Evolutionary conservation across 1,140 invertebrate genomes (phyloP).

Genomic region (Bombus sylvicola): DNA sequence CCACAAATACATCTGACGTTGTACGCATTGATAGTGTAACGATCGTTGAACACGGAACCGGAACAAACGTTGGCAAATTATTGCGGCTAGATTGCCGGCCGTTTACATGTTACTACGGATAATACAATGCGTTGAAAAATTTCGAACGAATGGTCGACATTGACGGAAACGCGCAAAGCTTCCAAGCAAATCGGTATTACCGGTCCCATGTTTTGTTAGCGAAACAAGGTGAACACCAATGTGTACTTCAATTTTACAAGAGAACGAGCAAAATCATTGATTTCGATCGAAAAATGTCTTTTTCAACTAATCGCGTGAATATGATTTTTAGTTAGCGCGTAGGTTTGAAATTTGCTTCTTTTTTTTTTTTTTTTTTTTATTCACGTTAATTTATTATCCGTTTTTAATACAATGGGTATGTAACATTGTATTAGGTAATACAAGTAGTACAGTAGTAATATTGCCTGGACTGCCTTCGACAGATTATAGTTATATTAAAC

Average conservation of each 20-base stretch:
- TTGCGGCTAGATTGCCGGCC: slow-evolving; percentile 11
- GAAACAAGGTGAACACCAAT: background rate
- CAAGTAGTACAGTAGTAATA: too few relatives aligned
- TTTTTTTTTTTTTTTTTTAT: too few relatives aligned
- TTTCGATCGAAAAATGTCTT: background rate
- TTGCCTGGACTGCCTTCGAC: too few relatives aligned
- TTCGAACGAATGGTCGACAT: slow-evolving; percentile 19
- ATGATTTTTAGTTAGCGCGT: too few relatives aligned
- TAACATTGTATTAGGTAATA: too few relatives aligned
- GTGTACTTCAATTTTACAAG: background rate
- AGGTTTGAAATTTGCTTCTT: too few relatives aligned
- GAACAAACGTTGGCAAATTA: slow-evolving; percentile 36
- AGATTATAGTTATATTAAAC: too few relatives aligned
- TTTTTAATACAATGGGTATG: too few relatives aligned
- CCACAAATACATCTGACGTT: slow-evolving; percentile 19
- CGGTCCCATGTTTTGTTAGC: background rate
- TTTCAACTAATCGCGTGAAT: background rate
- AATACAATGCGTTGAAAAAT: slow-evolving; percentile 35
- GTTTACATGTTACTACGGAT: slow-evolving; percentile 24
- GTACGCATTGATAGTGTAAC: slow-evolving; percentile 33
- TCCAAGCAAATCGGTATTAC: slow-evolving; percentile 2
- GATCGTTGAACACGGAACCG: slow-evolving; percentile 34
- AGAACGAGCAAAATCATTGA: too few relatives aligned
- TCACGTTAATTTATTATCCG: too few relatives aligned
- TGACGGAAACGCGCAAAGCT: background rate